Evolutionary conservation across 35 echinoderm and acorn worm genomes (phyloP).

Genomic region (Apostichopus japonicus): DNA sequence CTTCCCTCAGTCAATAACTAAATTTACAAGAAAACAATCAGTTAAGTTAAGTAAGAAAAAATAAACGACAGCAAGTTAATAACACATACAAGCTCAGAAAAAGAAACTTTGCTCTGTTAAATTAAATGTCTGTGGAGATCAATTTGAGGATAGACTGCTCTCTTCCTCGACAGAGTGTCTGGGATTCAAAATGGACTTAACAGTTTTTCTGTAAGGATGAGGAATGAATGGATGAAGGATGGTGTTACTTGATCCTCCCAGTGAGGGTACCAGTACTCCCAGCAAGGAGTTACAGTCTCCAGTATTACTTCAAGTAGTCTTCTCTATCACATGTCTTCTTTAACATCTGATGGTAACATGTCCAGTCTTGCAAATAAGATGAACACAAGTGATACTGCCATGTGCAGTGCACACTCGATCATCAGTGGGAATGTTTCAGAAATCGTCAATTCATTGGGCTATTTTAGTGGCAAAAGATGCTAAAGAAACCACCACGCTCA

Average conservation of each 20-base stretch:
- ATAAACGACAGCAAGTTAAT: constrained; percentile 22
- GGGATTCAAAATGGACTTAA: constrained; percentile 35
- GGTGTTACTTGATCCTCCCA: constrained; percentile 40
- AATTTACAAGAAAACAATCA: constrained; percentile 28
- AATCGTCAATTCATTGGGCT: neutral
- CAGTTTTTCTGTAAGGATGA: constrained; percentile 3
- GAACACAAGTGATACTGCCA: neutral
- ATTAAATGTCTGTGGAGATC: constrained; percentile 61
- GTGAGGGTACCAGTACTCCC: constrained; percentile 1
- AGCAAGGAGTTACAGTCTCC: neutral
- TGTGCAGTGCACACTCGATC: neutral
- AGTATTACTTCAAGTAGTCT: neutral
- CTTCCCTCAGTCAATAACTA: constrained; percentile 26
- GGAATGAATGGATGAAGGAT: neutral
- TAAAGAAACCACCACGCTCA: too few species aligned
- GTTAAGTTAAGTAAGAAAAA: neutral
- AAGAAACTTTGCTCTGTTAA: constrained; percentile 21
- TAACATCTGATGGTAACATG: neutral
- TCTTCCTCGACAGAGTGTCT: constrained; percentile 49
- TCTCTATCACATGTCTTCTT: neutral
- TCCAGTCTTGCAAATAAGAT: neutral
- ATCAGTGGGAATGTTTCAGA: neutral
- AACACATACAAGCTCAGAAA: constrained; percentile 3
- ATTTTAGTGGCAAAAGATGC: too few species aligned
- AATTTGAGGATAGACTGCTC: constrained; percentile 4